phyloP scores from a whole-genome alignment of 1,140 invertebrate species.

The Drosophila asahinai region DNA sequence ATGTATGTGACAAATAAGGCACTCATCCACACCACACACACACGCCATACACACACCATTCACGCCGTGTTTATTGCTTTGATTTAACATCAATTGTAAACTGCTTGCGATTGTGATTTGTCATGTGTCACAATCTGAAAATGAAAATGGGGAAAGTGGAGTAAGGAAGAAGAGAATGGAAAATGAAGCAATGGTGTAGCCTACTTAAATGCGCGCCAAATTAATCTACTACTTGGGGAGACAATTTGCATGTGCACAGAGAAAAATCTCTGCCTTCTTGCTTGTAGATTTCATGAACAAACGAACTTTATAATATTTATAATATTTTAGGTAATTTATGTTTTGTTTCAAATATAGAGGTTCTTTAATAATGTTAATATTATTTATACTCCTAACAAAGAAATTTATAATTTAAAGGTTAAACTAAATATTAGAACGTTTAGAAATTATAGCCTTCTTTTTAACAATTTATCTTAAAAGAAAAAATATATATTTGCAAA shows the following conservation, averaged over 20 bases:
- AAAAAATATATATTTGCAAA: too few species aligned
- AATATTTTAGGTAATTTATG: too few species aligned
- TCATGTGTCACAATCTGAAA: constrained; percentile 55
- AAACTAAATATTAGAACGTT: background rate
- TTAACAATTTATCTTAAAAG: too few species aligned
- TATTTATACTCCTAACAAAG: too few species aligned
- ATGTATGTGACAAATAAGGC: constrained; percentile 46
- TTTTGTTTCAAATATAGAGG: too few species aligned
- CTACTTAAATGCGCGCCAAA: constrained; percentile 35
- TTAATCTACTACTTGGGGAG: constrained; percentile 46
- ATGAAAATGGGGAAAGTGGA: constrained; percentile 13
- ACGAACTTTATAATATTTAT: too few species aligned
- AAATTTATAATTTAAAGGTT: too few species aligned
- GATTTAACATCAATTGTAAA: constrained; percentile 72
- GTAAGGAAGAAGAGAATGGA: background rate
- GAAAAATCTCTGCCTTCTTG: background rate
- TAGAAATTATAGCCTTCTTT: too few species aligned
- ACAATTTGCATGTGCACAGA: constrained; percentile 44
- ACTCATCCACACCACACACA: constrained; percentile 19
- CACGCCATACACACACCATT: constrained; percentile 11
- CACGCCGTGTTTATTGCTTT: constrained; percentile 60
- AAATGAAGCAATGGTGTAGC: background rate
- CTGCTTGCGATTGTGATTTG: constrained; percentile 64
- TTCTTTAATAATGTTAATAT: too few species aligned
- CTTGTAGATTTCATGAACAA: background rate